Evolutionary conservation across 2,888 invertebrate species (phyloP).

Genomic region (Chrysomela aeneicollis): DNA sequence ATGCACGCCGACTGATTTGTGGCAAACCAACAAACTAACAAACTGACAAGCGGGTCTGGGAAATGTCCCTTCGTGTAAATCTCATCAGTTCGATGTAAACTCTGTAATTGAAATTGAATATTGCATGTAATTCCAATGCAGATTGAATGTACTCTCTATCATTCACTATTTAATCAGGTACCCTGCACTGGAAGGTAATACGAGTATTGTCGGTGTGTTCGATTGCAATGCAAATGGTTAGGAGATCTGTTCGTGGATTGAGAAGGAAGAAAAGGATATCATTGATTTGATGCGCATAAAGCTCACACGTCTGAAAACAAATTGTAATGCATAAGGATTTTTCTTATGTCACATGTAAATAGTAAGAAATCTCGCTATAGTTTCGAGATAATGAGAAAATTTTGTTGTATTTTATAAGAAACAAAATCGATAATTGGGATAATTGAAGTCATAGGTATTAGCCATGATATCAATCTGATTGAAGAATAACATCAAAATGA

Average conservation of each 20-base stretch:
- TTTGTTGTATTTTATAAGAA: no score
- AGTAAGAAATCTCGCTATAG: no score
- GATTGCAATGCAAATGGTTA: background rate
- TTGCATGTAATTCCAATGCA: slow-evolving; percentile 23
- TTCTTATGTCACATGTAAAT: no score
- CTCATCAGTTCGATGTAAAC: slow-evolving; percentile 35
- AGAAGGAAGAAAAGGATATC: no score
- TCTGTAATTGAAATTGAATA: slow-evolving; percentile 35
- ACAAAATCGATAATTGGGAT: no score
- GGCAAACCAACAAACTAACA: slow-evolving; percentile 8
- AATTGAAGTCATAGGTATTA: no score
- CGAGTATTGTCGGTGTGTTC: background rate
- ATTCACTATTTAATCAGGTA: slow-evolving; percentile 20
- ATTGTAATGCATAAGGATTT: no score
- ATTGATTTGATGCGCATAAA: no score
- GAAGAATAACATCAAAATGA: no score
- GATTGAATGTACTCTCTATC: slow-evolving; percentile 27
- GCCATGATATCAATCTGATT: no score
- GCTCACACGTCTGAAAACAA: no score
- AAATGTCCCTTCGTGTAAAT: slow-evolving; percentile 33
- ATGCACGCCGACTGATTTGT: background rate
- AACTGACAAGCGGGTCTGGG: slow-evolving; percentile 33
- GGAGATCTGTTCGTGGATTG: background rate
- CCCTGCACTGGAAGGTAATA: background rate
- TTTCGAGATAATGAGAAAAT: no score